These are phyloP conservation scores for Medauroidea extradentata DNA, from an alignment of 1,140 invertebrate species.

Conservation along the genomic window DNA sequence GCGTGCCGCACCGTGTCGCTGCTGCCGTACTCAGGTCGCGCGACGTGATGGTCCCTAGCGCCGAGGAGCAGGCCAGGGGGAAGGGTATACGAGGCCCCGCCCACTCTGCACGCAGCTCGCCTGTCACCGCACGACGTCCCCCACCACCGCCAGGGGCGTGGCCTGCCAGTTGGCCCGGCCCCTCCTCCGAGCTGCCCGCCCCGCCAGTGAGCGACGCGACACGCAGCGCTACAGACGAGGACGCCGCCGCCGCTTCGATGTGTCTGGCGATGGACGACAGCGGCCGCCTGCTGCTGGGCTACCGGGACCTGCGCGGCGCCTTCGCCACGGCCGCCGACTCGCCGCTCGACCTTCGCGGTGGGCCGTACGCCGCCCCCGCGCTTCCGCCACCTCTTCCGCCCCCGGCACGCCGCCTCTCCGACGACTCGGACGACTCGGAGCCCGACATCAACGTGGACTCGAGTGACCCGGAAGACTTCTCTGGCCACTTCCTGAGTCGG, in stretches of 20 bases:
- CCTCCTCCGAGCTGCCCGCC: not conserved
- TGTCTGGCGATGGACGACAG: slow-evolving; percentile 29
- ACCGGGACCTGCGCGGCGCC: slow-evolving; percentile 12
- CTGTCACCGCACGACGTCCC: not conserved
- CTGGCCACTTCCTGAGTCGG: not conserved
- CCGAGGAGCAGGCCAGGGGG: no score
- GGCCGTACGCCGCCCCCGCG: slow-evolving; percentile 1
- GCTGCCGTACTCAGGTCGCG: no score
- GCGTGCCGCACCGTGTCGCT: no score
- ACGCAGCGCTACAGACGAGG: not conserved
- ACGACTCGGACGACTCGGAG: slow-evolving; percentile 22
- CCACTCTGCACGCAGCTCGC: not conserved
- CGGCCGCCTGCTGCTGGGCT: slow-evolving; percentile 25
- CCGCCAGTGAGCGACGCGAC: not conserved
- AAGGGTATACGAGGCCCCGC: not conserved
- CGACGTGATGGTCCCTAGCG: no score
- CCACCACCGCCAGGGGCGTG: not conserved
- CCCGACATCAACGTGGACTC: slow-evolving; percentile 35
- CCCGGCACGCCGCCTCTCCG: slow-evolving; percentile 6
- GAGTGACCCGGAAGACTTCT: slow-evolving; percentile 23
- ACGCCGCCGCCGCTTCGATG: slow-evolving; percentile 14
- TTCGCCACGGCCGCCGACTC: slow-evolving; percentile 13
- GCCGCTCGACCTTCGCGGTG: slow-evolving; percentile 24
- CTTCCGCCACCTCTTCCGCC: not conserved
- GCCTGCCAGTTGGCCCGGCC: not conserved